Conservation (phyloP, 2,113 vertebrate genomes). For the Chlorodrepanis virens region DNA sequence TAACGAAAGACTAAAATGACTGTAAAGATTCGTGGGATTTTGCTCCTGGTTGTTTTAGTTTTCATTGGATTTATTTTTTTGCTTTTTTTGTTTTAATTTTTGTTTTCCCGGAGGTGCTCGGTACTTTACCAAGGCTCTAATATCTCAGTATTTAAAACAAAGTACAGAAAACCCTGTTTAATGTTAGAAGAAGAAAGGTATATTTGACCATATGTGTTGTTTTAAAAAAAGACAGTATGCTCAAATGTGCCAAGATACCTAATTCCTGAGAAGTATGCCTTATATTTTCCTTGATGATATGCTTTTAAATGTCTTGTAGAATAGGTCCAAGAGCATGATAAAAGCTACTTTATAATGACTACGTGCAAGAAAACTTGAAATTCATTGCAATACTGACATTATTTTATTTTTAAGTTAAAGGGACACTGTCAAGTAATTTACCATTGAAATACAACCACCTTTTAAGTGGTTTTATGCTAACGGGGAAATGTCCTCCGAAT, state of each 20-base stretch:
- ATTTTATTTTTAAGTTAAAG: conserved; percentile 74
- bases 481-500: conserved; percentile 57
- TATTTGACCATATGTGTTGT: conserved; percentile 82
- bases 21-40: conserved; percentile 67
- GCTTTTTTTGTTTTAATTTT: not conserved
- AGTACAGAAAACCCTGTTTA: conserved; percentile 64
- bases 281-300: conserved; percentile 77
- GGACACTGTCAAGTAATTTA: conserved; percentile 81
- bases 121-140: conserved; percentile 75
- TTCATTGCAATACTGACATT: conserved; percentile 79
- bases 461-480: conserved; percentile 49
- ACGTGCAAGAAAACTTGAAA: conserved; percentile 81
- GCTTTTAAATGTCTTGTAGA: conserved; percentile 76
- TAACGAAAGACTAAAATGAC: conserved; percentile 71
- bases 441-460: not conserved
- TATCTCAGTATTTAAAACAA: conserved; percentile 73
- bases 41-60: conserved; percentile 1
- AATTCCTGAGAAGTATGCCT: conserved; percentile 79
- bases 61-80: not conserved
- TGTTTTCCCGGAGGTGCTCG: conserved; percentile 65
- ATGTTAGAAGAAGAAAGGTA: conserved; percentile 68
- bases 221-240: conserved; percentile 75
- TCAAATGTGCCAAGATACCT: conserved; percentile 82
- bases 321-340: conserved; percentile 76
- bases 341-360: conserved; percentile 75